Evolutionary conservation across 2,113 vertebrate genomes (phyloP), one percentile per base, ranked within the genome.

Genomic region (Anolis sagrei): DNA sequence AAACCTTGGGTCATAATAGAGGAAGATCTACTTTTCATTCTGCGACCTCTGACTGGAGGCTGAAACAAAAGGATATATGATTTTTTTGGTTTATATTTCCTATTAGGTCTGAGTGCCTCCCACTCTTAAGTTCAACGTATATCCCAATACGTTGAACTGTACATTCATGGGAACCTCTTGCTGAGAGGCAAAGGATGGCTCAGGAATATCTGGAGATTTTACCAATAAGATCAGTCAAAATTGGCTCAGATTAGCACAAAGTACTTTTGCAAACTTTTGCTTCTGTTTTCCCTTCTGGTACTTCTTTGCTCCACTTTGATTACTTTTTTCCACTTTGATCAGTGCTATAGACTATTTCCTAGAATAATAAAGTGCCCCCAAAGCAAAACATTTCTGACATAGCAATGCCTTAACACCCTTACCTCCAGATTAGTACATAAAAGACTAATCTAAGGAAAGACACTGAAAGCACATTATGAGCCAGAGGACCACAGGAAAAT

Each of bases 31-130:
- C 93, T 92, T 14, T 94, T 95, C 5, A 91, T 95, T 29, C 92
- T 95, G 7, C 84, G 95, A 82, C 90, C 89, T 1, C 98, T 97
- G 27, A 99, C 84, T 0, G 98, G 98, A 85, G 98, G 98, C 98
- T 99, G 90, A 34, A 95, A 83, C 85, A 86, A 66, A 91, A 69
- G 49, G 29, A 8, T 39, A 36, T 54, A 49, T 19, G 13, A 61
- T 25, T 10, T 81, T 11, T 36, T 21, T 69, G 34, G 16, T 64
- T 27, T 72, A 6, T 21, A 36, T 84, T 16, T 19, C 36, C 49
- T 36, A 73, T 44, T n/a, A n/a, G 51, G 10, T 76, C 4, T 61
- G 58, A 23, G 9, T 84, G 2, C 18, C 4, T 19, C 25, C 68
- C 4, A 1, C 49, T 3, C 29, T 13, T 13, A n/a, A 54, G 27